Percentiles rank a stretch among this genome's conserved stretches.
Evolutionary conservation across 2,888 invertebrate species (phyloP).

Genomic region (Sthenelais limicola): DNA sequence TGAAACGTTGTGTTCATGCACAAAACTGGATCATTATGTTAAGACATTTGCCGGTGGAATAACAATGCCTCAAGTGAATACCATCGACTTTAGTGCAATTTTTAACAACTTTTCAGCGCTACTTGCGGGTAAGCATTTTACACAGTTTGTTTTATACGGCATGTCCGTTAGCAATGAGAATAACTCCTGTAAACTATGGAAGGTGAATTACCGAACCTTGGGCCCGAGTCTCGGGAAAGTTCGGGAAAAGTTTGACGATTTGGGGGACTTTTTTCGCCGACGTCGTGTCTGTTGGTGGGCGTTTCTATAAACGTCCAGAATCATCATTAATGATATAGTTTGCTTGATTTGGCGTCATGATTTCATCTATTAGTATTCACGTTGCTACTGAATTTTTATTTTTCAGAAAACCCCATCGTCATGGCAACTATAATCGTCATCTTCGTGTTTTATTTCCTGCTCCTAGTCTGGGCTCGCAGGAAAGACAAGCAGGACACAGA

Average conservation of each 20-base stretch:
- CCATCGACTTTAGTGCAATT: constrained; percentile 71
- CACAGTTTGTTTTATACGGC: neutral
- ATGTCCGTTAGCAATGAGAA: too few relatives aligned
- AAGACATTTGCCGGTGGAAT: constrained; percentile 42
- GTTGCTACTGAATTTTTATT: too few relatives aligned
- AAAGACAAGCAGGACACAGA: constrained; percentile 60
- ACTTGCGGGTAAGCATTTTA: constrained; percentile 55
- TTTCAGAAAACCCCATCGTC: constrained; percentile 64
- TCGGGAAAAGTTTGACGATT: too few relatives aligned
- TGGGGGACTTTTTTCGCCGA: too few relatives aligned
- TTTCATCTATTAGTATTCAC: too few relatives aligned
- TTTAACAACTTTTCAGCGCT: constrained; percentile 67
- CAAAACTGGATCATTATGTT: constrained; percentile 40
- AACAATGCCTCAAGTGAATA: constrained; percentile 56
- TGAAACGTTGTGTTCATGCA: constrained; percentile 30
- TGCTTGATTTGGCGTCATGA: too few relatives aligned
- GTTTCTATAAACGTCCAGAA: too few relatives aligned
- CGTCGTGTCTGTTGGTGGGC: too few relatives aligned
- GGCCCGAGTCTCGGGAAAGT: too few relatives aligned
- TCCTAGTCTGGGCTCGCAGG: constrained; percentile 62
- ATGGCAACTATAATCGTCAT: constrained; percentile 62
- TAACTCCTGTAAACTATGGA: too few relatives aligned
- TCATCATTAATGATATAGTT: too few relatives aligned
- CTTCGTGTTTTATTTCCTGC: constrained; percentile 55
- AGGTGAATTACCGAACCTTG: too few relatives aligned